Evolutionary conservation across 2,113 vertebrate genomes (phyloP).

Genomic region (Mustela lutreola): DNA sequence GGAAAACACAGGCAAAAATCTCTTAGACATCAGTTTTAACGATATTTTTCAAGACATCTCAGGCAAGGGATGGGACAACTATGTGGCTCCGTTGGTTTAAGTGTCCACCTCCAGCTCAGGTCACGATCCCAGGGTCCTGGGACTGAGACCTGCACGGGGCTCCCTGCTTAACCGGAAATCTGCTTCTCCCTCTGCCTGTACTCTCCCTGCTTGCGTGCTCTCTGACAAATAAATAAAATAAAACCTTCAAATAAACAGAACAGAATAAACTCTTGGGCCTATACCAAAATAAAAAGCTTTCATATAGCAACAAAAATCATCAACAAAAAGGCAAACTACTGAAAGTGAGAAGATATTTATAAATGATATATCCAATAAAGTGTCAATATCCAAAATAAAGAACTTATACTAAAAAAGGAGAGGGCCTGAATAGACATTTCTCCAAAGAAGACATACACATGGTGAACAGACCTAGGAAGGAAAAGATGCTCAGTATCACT

Average conservation of each 20-base stretch:
- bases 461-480: background rate
- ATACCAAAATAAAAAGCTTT: background rate
- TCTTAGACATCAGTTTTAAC: background rate
- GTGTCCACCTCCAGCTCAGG: too few species aligned
- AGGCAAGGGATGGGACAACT: background rate
- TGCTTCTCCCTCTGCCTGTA: too few species aligned
- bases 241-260: too few species aligned
- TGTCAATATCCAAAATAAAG: background rate
- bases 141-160: too few species aligned
- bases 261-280: background rate
- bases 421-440: background rate
- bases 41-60: background rate
- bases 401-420: background rate
- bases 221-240: too few species aligned
- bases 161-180: too few species aligned
- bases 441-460: background rate
- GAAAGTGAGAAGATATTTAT: background rate
- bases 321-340: background rate
- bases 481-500: background rate
- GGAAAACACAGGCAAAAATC: background rate
- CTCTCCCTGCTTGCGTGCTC: too few species aligned
- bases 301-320: background rate
- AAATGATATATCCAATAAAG: background rate
- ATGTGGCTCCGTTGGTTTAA: too few species aligned
- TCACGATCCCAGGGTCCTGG: too few species aligned